Evolutionary conservation across 2,113 vertebrate genomes (phyloP).

Genomic region (Halcyon senegalensis): DNA sequence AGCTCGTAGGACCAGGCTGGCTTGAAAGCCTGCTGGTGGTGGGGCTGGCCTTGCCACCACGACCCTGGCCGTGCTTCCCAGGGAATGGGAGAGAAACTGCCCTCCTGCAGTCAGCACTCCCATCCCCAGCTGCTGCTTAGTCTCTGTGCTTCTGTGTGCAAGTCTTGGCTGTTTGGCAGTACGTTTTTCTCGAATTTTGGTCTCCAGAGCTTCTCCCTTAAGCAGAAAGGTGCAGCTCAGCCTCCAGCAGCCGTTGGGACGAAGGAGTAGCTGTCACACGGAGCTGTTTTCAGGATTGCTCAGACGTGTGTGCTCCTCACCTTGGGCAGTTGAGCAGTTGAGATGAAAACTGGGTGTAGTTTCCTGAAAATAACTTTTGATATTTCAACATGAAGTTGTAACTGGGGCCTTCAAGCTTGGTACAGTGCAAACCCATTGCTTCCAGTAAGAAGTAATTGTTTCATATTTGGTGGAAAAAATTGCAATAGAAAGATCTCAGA

Average conservation of each 20-base stretch:
- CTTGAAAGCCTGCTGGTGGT: neutral
- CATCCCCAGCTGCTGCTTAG: neutral
- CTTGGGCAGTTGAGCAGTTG: constrained; percentile 1
- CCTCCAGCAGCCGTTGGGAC: neutral
- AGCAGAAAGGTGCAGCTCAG: neutral
- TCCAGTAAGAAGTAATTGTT: constrained; percentile 46
- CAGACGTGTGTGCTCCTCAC: neutral
- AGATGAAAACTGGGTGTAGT: constrained; percentile 45
- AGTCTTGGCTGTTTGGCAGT: neutral
- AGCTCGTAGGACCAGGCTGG: neutral
- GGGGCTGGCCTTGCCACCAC: neutral
- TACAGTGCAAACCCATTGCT: neutral
- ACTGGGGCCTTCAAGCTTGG: neutral
- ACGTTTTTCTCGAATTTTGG: fast-evolving
- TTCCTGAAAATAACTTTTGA: constrained; percentile 19
- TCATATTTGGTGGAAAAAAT: neutral
- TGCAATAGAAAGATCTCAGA: constrained; percentile 33
- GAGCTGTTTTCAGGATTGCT: neutral
- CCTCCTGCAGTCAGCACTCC: neutral
- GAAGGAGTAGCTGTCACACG: neutral
- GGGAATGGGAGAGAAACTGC: neutral
- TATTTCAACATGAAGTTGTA: constrained; percentile 31
- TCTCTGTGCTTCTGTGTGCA: fast-evolving
- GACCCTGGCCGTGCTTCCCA: neutral
- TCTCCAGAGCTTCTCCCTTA: neutral